Evolutionary conservation across 2,888 invertebrate species (phyloP).

Genomic region (Apoda limacodes): DNA sequence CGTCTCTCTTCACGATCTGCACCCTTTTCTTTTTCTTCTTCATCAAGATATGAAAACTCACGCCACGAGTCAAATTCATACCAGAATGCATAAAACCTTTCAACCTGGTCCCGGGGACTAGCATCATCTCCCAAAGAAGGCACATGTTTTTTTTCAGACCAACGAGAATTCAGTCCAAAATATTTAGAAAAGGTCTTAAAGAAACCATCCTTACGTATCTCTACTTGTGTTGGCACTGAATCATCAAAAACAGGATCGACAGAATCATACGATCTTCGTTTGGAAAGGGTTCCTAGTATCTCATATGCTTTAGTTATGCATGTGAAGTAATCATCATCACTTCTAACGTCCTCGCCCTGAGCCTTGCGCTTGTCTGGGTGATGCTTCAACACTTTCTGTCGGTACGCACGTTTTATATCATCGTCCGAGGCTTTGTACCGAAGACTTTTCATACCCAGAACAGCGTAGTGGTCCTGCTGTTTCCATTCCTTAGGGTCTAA

Average conservation of each 20-base stretch:
- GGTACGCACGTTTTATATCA: slow-evolving; percentile 94
- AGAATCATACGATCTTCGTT: slow-evolving; percentile 94
- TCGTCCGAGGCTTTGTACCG: slow-evolving; percentile 91
- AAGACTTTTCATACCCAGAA: slow-evolving; percentile 87
- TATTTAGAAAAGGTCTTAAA: slow-evolving; percentile 75
- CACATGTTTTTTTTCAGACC: slow-evolving; percentile 91
- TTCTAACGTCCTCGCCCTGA: slow-evolving; percentile 86
- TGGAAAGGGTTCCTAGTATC: slow-evolving; percentile 81
- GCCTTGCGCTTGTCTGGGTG: slow-evolving; percentile 98
- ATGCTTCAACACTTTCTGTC: slow-evolving; percentile 81
- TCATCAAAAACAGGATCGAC: slow-evolving; percentile 97
- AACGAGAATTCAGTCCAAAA: slow-evolving; percentile 85
- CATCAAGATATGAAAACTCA: slow-evolving; percentile 98
- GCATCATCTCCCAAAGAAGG: slow-evolving; percentile 85
- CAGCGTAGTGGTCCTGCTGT: slow-evolving; percentile 97
- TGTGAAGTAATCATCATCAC: slow-evolving; percentile 97
- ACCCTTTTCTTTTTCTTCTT: slow-evolving; percentile 98
- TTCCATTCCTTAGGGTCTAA: slow-evolving; percentile 98
- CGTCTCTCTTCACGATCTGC: slow-evolving; percentile 96
- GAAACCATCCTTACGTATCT: slow-evolving; percentile 83
- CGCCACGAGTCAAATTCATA: slow-evolving; percentile 99
- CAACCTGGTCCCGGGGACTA: slow-evolving; percentile 86
- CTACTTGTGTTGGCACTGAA: slow-evolving; percentile 79
- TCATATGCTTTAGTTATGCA: slow-evolving; percentile 99
- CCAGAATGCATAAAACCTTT: slow-evolving; percentile 97